These are phyloP conservation scores for Eristalis pertinax DNA, from an alignment of 2,888 invertebrate genomes.

Conservation along the genomic window DNA sequence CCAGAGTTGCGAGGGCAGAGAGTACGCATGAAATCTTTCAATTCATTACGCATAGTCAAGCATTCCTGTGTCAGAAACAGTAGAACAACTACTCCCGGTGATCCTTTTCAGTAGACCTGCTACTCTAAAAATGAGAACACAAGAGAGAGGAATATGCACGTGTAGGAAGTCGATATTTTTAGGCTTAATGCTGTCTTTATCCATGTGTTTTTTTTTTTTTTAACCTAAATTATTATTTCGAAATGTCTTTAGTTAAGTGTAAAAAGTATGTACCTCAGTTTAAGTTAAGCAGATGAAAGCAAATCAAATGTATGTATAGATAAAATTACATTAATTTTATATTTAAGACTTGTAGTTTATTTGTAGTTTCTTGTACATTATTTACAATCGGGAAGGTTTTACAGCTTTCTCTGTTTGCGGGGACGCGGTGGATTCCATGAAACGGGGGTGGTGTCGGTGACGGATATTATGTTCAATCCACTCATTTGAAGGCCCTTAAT, in stretches of 20 bases:
- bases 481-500: slow-evolving; percentile 97
- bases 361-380: not conserved
- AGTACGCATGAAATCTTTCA: slow-evolving; percentile 12
- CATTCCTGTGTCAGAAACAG: slow-evolving; percentile 42
- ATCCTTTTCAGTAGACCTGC: not conserved
- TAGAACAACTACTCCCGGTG: slow-evolving; percentile 3
- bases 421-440: slow-evolving; percentile 92
- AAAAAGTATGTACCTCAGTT: slow-evolving; percentile 53
- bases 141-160: not conserved
- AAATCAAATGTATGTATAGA: slow-evolving; percentile 19
- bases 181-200: slow-evolving; percentile 45
- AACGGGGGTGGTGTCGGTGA: slow-evolving; percentile 95
- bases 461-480: slow-evolving; percentile 93
- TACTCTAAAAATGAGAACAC: not conserved
- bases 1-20: slow-evolving; percentile 40
- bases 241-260: slow-evolving; percentile 54
- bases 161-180: slow-evolving; percentile 25
- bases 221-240: slow-evolving; percentile 65
- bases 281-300: slow-evolving; percentile 49
- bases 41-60: slow-evolving; percentile 22
- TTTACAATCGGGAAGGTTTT: slow-evolving; percentile 77
- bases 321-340: slow-evolving; percentile 57
- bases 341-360: slow-evolving; percentile 27
- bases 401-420: slow-evolving; percentile 92
- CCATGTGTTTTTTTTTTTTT: slow-evolving; percentile 61